phyloP scores from a whole-genome alignment of 2,888 invertebrate genomes.

The Hylaea fasciaria region DNA sequence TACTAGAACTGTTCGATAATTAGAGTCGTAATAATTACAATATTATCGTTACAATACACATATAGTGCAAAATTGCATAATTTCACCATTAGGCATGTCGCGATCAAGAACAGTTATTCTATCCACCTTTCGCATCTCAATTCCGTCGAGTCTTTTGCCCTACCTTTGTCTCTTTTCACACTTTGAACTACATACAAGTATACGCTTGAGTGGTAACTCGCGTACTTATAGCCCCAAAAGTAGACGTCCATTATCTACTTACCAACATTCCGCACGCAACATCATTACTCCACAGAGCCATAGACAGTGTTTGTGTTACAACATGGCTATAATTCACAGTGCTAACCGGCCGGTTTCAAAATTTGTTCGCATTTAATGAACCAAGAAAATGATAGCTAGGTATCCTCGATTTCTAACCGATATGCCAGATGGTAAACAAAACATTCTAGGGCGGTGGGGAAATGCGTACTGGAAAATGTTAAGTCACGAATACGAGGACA shows the following conservation, averaged over 20 bases:
- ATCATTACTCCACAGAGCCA: conserved; percentile 15
- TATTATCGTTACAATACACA: too few relatives aligned
- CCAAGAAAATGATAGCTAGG: conserved; percentile 34
- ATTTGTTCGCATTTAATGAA: conserved; percentile 33
- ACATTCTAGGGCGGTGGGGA: conserved; percentile 13
- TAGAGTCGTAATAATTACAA: too few relatives aligned
- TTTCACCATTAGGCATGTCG: too few relatives aligned
- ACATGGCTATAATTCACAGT: conserved; percentile 27
- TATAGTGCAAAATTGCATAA: too few relatives aligned
- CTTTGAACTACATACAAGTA: too few relatives aligned
- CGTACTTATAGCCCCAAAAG: conserved; percentile 1
- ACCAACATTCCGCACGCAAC: conserved; percentile 21
- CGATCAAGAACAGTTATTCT: too few relatives aligned
- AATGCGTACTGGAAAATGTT: background rate
- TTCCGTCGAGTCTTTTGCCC: too few relatives aligned
- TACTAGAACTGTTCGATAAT: too few relatives aligned
- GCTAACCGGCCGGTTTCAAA: conserved; percentile 29
- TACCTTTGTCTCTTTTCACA: too few relatives aligned
- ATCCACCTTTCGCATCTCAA: too few relatives aligned
- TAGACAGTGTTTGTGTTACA: conserved; percentile 28
- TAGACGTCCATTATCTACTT: conserved; percentile 11
- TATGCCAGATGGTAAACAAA: conserved; percentile 15
- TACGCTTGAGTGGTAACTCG: too few relatives aligned
- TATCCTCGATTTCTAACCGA: conserved; percentile 34
- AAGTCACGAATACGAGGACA: too few relatives aligned